Conservation (phyloP, 1,140 invertebrate genomes). For the Drosophila varians region DNA sequence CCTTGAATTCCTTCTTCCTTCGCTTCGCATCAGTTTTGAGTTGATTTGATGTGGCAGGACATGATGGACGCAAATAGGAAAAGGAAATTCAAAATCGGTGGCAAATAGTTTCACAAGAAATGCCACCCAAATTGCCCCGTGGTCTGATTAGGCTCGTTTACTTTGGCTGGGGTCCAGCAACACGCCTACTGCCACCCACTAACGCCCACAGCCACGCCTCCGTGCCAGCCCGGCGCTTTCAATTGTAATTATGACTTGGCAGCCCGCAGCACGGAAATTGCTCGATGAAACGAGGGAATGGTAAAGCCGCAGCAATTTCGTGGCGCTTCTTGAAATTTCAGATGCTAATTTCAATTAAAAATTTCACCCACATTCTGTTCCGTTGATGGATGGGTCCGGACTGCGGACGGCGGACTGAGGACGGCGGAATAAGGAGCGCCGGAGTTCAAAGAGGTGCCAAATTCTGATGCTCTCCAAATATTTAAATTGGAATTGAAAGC, state of each 20-base stretch:
- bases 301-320: slow-evolving; percentile 38
- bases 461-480: slow-evolving; percentile 46
- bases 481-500: slow-evolving; percentile 45
- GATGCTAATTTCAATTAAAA: slow-evolving; percentile 78
- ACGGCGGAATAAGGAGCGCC: neutral
- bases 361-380: slow-evolving; percentile 22
- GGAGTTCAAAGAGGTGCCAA: slow-evolving; percentile 48
- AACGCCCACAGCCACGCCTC: neutral
- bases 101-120: slow-evolving; percentile 45
- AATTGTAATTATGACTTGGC: slow-evolving; percentile 59
- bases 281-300: neutral
- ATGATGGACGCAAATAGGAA: slow-evolving; percentile 3
- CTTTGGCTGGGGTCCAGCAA: slow-evolving; percentile 38
- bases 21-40: slow-evolving; percentile 9
- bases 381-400: slow-evolving; percentile 9
- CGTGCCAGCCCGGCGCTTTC: slow-evolving; percentile 12
- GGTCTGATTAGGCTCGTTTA: slow-evolving; percentile 41
- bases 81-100: neutral
- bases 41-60: slow-evolving; percentile 49
- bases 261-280: slow-evolving; percentile 46
- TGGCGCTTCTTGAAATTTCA: slow-evolving; percentile 46
- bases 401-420: too few species aligned
- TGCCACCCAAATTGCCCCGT: slow-evolving; percentile 7
- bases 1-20: slow-evolving; percentile 27
- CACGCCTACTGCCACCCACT: neutral